Conservation (phyloP, 2,113 vertebrate genomes). For the Callocephalon fimbriatum region DNA sequence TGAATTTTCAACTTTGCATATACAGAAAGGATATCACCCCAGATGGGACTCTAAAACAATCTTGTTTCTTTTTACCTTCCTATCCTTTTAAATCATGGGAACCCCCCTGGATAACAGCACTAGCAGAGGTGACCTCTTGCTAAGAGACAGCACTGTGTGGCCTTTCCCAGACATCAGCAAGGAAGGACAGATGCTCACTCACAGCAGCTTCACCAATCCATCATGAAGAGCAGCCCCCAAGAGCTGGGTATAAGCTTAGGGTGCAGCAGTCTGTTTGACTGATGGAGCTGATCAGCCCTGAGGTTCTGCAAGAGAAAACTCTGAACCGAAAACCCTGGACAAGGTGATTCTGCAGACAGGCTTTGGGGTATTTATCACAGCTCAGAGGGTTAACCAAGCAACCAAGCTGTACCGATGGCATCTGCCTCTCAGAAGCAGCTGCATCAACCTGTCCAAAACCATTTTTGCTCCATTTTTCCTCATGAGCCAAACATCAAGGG, state of each 20-base stretch:
- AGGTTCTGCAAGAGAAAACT: background rate
- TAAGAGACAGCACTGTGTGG: rapidly evolving
- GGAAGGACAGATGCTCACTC: background rate
- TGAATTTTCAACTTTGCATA: rapidly evolving
- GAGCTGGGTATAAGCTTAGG: background rate
- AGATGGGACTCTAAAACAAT: background rate
- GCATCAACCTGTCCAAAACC: background rate
- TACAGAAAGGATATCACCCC: background rate
- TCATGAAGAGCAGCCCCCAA: background rate
- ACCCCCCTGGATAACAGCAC: rapidly evolving
- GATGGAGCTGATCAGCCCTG: background rate
- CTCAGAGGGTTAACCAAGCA: background rate
- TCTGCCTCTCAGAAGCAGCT: background rate
- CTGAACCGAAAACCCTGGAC: background rate
- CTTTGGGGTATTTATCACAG: background rate
- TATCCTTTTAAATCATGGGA: background rate
- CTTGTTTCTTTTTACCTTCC: background rate
- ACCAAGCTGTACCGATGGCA: rapidly evolving
- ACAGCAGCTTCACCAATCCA: background rate
- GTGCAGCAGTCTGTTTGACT: background rate
- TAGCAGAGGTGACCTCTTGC: background rate
- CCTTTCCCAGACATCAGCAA: background rate
- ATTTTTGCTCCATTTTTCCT: too few species aligned
- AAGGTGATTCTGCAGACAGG: background rate
- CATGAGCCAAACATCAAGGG: background rate